Percentiles rank a stretch among this genome's conserved stretches.
phyloP scores from a whole-genome alignment of 2,797 vertebrate species.

The Spheniscus humboldti region DNA sequence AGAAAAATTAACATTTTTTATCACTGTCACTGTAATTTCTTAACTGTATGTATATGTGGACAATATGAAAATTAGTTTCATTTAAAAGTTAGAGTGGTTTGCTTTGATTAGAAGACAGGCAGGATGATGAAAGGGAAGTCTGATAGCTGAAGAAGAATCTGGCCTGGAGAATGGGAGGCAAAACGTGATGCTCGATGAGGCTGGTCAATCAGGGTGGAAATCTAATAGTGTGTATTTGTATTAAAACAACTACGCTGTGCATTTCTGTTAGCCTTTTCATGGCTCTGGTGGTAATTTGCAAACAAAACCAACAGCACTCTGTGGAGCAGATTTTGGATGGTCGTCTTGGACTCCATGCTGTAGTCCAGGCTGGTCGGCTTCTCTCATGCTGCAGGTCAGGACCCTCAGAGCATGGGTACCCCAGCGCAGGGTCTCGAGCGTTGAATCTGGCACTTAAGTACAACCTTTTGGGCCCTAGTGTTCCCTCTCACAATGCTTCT shows the following conservation, averaged over 20 bases:
- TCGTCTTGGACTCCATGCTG: background rate
- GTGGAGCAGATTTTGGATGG: background rate
- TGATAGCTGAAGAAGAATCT: background rate
- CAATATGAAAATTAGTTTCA: constrained; percentile 68
- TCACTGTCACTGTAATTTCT: constrained; percentile 75
- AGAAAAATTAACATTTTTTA: constrained; percentile 77
- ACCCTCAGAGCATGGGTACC: background rate
- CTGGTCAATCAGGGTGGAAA: background rate
- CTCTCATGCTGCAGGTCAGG: background rate
- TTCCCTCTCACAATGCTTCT: background rate
- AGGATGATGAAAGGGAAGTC: background rate
- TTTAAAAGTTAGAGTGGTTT: constrained; percentile 57
- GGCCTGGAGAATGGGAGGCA: background rate
- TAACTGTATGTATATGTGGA: constrained; percentile 66
- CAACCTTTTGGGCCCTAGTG: background rate
- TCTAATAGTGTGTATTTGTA: background rate
- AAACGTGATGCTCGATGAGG: accelerated
- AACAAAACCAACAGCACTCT: background rate
- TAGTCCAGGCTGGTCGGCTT: background rate
- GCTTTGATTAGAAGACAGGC: constrained; percentile 50
- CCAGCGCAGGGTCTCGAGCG: background rate
- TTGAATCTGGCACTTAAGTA: background rate
- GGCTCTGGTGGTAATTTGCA: background rate
- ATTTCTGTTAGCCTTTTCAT: background rate
- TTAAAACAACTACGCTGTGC: background rate